phyloP scores from a whole-genome alignment of 2,888 invertebrate genomes.

The Hemicrepidius hirtus region DNA sequence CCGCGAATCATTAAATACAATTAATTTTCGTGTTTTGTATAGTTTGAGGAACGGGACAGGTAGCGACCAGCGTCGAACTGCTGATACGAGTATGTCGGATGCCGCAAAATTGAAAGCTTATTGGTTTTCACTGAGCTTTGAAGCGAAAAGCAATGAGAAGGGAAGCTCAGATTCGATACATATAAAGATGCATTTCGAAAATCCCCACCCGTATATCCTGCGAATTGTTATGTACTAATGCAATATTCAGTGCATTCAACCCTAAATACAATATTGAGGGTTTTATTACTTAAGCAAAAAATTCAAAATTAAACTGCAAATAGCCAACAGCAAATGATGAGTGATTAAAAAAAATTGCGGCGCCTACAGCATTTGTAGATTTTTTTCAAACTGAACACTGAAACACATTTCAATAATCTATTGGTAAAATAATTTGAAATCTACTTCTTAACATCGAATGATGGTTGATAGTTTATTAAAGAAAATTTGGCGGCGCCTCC shows the following conservation, averaged over 20 bases:
- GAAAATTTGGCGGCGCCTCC: no score
- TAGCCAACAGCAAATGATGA: no score
- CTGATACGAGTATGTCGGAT: constrained; percentile 31
- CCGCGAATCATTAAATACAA: constrained; percentile 26
- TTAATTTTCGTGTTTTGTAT: constrained; percentile 35
- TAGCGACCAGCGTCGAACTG: constrained; percentile 24
- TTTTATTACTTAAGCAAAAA: no score
- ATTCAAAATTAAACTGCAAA: no score
- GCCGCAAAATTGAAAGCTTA: constrained; percentile 37
- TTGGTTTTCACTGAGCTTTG: constrained; percentile 37
- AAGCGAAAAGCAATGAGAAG: constrained; percentile 34
- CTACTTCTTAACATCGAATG: no score
- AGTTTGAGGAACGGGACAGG: constrained; percentile 23
- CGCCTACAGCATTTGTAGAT: no score
- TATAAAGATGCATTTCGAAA: constrained; percentile 31
- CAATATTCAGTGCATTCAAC: neutral
- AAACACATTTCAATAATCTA: no score
- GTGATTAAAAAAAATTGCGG: no score
- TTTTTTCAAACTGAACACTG: no score
- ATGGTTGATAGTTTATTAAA: no score
- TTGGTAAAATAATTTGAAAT: no score
- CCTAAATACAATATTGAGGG: no score
- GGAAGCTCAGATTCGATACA: constrained; percentile 12
- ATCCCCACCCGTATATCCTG: constrained; percentile 14
- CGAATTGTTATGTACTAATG: constrained; percentile 21